phyloP scores from a whole-genome alignment of 2,888 invertebrate genomes.

The Erebia aethiops region DNA sequence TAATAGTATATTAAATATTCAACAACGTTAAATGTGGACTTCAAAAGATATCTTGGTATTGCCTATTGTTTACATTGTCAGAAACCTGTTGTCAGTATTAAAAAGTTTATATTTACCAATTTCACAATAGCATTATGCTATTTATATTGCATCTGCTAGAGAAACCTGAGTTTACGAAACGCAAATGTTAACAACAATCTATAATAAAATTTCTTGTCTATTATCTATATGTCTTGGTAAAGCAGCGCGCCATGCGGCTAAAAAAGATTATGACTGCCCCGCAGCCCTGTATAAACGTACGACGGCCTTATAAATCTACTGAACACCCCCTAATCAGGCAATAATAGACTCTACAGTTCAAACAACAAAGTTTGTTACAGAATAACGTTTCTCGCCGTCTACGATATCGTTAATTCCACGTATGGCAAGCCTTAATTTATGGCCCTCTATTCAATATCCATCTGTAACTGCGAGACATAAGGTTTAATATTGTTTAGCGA shows the following conservation, averaged over 20 bases:
- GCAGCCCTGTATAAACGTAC: conserved; percentile 63
- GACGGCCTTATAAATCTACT: conserved; percentile 70
- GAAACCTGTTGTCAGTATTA: conserved; percentile 11
- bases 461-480: conserved; percentile 72
- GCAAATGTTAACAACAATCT: conserved; percentile 57
- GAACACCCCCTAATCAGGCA: conserved; percentile 46
- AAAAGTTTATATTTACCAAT: conserved; percentile 22
- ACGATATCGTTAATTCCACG: conserved; percentile 77
- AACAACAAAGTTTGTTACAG: conserved; percentile 58
- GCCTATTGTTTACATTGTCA: conserved; percentile 21
- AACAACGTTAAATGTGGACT: neutral
- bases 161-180: conserved; percentile 45
- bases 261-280: conserved; percentile 81
- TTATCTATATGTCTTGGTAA: conserved; percentile 67
- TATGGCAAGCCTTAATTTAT: conserved; percentile 77
- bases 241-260: conserved; percentile 73
- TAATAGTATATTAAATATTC: neutral
- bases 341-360: conserved; percentile 56
- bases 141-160: conserved; percentile 32
- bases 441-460: conserved; percentile 69
- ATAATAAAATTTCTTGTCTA: conserved; percentile 64
- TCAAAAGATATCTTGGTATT: neutral
- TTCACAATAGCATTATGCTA: conserved; percentile 20
- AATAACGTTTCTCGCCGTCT: conserved; percentile 50
- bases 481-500: conserved; percentile 77